Percentiles rank a stretch among this genome's conserved stretches.
phyloP scores from a whole-genome alignment of 2,888 invertebrate species.

The Tupiocoris notatus region DNA sequence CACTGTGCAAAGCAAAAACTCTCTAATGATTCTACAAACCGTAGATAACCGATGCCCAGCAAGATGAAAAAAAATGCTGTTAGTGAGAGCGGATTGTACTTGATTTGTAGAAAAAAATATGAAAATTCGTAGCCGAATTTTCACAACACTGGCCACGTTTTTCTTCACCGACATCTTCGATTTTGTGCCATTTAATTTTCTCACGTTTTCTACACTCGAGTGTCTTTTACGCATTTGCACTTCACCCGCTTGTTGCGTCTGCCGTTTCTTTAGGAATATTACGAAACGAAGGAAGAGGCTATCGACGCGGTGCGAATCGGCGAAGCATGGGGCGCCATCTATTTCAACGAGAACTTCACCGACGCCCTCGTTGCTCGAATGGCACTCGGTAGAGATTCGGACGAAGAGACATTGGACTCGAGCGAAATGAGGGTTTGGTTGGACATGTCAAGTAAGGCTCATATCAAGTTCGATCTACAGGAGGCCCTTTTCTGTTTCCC shows the following conservation, averaged over 20 bases:
- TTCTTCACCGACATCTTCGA: too few species aligned
- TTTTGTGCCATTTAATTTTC: too few species aligned
- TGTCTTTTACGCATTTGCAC: slow-evolving; percentile 3
- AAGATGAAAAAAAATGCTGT: too few species aligned
- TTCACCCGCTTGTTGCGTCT: slow-evolving; percentile 20
- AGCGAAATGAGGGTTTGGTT: slow-evolving; percentile 87
- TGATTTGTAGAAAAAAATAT: too few species aligned
- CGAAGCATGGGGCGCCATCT: slow-evolving; percentile 83
- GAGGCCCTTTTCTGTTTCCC: too few species aligned
- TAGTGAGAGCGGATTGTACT: too few species aligned
- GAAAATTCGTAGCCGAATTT: too few species aligned
- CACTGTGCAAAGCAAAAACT: too few species aligned
- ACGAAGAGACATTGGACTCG: slow-evolving; percentile 81
- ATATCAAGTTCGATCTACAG: too few species aligned
- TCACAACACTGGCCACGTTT: too few species aligned
- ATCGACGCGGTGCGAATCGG: slow-evolving; percentile 71
- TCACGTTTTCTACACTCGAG: background rate
- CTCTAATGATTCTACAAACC: too few species aligned
- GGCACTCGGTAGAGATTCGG: slow-evolving; percentile 75
- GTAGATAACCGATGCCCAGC: too few species aligned
- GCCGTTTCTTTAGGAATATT: slow-evolving; percentile 57
- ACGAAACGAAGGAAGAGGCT: slow-evolving; percentile 66
- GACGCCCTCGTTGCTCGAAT: slow-evolving; percentile 79
- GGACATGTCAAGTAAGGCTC: slow-evolving; percentile 80
- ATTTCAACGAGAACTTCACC: slow-evolving; percentile 87